Evolutionary conservation across 2,888 invertebrate species (phyloP), one percentile per base, ranked within the genome.

Genomic region (Noctua pronuba): DNA sequence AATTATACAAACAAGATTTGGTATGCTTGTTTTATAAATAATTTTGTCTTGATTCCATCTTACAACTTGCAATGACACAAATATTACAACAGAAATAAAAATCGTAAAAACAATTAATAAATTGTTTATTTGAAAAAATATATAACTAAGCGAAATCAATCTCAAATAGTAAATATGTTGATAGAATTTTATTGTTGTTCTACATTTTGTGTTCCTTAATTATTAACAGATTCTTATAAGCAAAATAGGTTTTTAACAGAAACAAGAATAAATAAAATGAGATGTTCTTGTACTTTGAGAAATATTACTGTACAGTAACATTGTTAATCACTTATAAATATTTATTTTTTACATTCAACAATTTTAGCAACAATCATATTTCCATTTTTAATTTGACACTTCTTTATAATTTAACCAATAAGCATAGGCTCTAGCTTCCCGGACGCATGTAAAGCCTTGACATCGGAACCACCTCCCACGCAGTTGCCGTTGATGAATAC

Each of bases 401-500:
- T 46, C 46, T 74, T 81, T 75, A 21, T 5, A 55, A 65, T 86
- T 89, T 87, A 97, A 80, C 97, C 97, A 84, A 96, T 95, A 60
- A 97, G 96, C 92, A 97, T 94, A 64, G 97, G 95, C 87, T 97
- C 96, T 44, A 99, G 95, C 92, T 98, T 97, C 72, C 99, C 99
- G 73, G 95, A 97, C 68, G 98, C 97, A 85, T 97, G 97, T 87
- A 99, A 93, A 58, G 97, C 97, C 91, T 98, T 98, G 0, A 99
- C 98, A 91, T 99, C 99, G 6, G 98, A 98, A 5, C 99, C 99
- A 58, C 99, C 99, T 10, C 99, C 99, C 77, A 99, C 97, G 92
- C 98, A 99, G 92, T 98, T 97, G 4, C 99, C 99, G 90, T 99
- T 98, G 60, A 99, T 97, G 94, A 99, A 99, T 4, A 99, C 99